Evolutionary conservation across 2,113 vertebrate species (phyloP), one percentile per base, ranked within the genome.

Genomic region (Larimichthys polyactis): DNA sequence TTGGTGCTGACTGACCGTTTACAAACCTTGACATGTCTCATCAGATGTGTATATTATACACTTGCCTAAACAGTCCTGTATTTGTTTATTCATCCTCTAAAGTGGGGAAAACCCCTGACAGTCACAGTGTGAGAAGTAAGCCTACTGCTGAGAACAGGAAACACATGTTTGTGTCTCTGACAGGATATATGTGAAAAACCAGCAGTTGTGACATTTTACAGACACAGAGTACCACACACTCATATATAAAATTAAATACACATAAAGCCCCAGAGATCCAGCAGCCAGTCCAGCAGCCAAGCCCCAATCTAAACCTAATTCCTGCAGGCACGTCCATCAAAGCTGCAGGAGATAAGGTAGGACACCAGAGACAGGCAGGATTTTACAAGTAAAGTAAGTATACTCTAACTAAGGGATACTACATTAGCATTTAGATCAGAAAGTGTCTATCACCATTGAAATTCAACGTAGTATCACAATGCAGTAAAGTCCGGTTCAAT

Each of bases 381-480:
- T 75, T 89, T 81, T 85, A 84, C 79, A 75, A 84, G 78, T 67
- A 87, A 82, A 72, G 71, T 82, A 87, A 91, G 84, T 81, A 87
- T 67, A 88, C 82, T 81, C 54, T 7, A 60, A 90, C 87, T 83
- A 83, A 68, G 84, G 55, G 59, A 81, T 54, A 69, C 55, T 20
- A 63, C 79, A 91, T 92, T 84, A 93, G 92, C 92, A 93, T 93
- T 91, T 90, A 90, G 88, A 90, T 75, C 88, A 84, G 85, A 90
- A 89, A 71, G 54, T 58, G 72, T 83, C 81, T 74, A 52, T 67
- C 2, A 29, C 69, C 63, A 80, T 87, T 90, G 86, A 87, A 83
- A 90, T 83, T 82, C 88, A 80, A 64, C 71, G 9, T 66, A 29
- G 48, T 78, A 73, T 84, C 75, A 85, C 73, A 29, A 74, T 76